Percentiles rank a stretch among this genome's conserved stretches.
Evolutionary conservation across 2,888 invertebrate genomes (phyloP).

Genomic region (Drosophila recens): DNA sequence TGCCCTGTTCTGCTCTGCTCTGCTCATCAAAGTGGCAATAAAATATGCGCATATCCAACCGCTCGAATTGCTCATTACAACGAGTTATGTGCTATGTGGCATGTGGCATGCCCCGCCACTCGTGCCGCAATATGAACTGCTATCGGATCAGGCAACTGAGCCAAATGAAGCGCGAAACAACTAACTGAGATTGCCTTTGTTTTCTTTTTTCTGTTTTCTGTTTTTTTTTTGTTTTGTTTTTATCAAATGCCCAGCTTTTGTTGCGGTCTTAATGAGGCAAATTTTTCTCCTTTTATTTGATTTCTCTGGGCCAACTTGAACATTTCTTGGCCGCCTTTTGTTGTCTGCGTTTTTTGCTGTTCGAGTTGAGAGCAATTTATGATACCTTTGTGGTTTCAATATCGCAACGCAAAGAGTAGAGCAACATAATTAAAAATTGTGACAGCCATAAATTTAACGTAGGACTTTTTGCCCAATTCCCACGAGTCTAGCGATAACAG

Average conservation of each 20-base stretch:
- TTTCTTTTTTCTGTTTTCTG: slow-evolving; percentile 1
- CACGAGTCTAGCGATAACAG: slow-evolving; percentile 33
- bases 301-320: slow-evolving; percentile 29
- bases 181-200: slow-evolving; percentile 21
- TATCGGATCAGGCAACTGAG: not conserved
- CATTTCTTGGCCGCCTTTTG: slow-evolving; percentile 41
- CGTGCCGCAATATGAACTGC: slow-evolving; percentile 8
- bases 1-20: slow-evolving; percentile 38
- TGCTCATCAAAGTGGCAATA: slow-evolving; percentile 78
- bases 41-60: slow-evolving; percentile 64
- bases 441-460: slow-evolving; percentile 72
- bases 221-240: not conserved
- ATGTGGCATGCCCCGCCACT: slow-evolving; percentile 4
- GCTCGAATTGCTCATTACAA: slow-evolving; percentile 65
- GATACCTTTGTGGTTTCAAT: slow-evolving; percentile 79
- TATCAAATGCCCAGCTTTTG: slow-evolving; percentile 53
- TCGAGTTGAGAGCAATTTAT: slow-evolving; percentile 59
- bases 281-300: slow-evolving; percentile 39
- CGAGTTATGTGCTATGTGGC: slow-evolving; percentile 1
- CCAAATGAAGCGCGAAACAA: slow-evolving; percentile 23
- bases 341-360: slow-evolving; percentile 13
- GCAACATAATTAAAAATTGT: slow-evolving; percentile 79
- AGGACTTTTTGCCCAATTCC: slow-evolving; percentile 24
- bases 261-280: slow-evolving; percentile 77
- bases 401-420: slow-evolving; percentile 64